phyloP scores from a whole-genome alignment of 2,113 vertebrate genomes.

The Diadophis punctatus region DNA sequence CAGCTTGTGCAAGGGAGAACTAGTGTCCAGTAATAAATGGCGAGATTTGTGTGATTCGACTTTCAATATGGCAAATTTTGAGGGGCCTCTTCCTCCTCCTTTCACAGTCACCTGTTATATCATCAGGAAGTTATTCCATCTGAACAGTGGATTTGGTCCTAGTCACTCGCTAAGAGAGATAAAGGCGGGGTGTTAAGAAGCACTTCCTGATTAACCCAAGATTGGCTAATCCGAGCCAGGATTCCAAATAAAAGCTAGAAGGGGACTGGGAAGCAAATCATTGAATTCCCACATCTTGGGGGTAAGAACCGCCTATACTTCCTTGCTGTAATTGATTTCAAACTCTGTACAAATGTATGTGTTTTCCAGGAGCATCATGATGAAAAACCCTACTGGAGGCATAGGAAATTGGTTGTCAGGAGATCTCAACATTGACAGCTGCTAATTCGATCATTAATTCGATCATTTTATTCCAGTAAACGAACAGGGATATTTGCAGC shows the following conservation, averaged over 20 bases:
- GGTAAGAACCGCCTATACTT: background rate
- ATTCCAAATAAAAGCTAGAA: conserved; percentile 18
- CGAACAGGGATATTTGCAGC: background rate
- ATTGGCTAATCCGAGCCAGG: background rate
- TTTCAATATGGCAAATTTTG: background rate
- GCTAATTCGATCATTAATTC: background rate
- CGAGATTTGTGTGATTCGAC: background rate
- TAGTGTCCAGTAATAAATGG: background rate
- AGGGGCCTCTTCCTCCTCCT: background rate
- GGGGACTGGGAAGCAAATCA: background rate
- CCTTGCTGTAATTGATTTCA: background rate
- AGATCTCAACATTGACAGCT: background rate
- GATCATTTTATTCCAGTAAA: background rate
- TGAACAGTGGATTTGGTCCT: conserved; percentile 4
- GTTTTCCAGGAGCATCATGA: background rate
- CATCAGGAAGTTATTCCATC: conserved; percentile 15
- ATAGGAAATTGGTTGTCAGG: background rate
- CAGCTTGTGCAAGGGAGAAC: background rate
- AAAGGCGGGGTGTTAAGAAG: conserved; percentile 2
- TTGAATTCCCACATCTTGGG: background rate
- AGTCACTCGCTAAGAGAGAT: background rate
- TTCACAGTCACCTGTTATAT: background rate
- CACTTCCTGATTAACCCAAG: conserved; percentile 5
- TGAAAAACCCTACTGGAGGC: background rate
- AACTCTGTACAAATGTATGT: background rate